Base-by-base conservation (phyloP, 2,888 invertebrate species). In the Ephialtes manifestator region DNA sequence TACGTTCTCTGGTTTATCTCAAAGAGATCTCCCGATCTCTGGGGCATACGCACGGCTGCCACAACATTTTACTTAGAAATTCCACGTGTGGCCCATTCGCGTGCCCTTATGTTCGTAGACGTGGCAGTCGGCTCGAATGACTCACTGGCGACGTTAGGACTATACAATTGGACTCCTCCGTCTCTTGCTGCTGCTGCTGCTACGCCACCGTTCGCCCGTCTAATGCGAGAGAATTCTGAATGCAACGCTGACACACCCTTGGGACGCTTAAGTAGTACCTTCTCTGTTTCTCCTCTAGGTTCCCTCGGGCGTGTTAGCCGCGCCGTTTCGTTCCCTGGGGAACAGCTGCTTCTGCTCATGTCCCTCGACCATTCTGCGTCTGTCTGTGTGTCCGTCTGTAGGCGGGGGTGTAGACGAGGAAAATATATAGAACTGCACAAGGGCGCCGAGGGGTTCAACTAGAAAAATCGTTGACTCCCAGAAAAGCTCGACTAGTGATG, bases 321-420 rank as follows among this genome's bases (percentile, higher is more conserved):
- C 75, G 67, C 68, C 77, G 70, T n/a, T 35, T 67, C 79, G 81
- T 53, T 77, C 70, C 84, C 86, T 43, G 77, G 79, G 83, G 81
- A 86, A 83, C 86, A 87, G 86, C 86, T 86, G 87, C 81, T 84
- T 86, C 80, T 85, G 87, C 87, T 81, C 83, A 81, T 72, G 81
- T 74, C 74, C 65, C 51, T 60, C 35, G 58, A 70, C 58, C 65
- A 28, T 2, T 46, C 20, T 35, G 71, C 55, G 55, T 63, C 72
- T 48, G 72, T 53, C 28, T 31, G 39, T 48, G n/a, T 31, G 51
- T 48, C 43, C 31, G 53, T 35, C 11, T 20, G 51, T 58, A 58
- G 10, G 8, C 24, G 35, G 43, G 39, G 4, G 28, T 46, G 72
- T 18, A 20, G 24, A 7, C 10, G n/a, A n/a, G 35, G 35, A 15